Evolutionary conservation across 2,797 vertebrate species (phyloP).

Genomic region (Myripristis murdjan): DNA sequence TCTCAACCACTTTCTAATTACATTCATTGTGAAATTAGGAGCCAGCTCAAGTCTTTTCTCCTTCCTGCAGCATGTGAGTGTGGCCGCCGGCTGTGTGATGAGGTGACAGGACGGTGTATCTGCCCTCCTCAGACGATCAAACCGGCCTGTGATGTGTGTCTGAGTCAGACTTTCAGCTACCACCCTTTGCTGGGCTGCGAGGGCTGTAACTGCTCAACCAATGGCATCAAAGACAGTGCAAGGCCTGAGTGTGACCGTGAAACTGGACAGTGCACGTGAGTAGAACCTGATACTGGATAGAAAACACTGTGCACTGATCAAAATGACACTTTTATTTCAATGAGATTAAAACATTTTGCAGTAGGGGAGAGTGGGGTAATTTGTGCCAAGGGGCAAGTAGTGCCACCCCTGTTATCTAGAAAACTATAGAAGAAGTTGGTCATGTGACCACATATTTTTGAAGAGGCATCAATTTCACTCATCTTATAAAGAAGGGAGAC

Average conservation of each 20-base stretch:
- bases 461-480: too few relatives aligned
- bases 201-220: slow-evolving; percentile 89
- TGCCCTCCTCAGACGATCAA: slow-evolving; percentile 91
- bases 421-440: too few relatives aligned
- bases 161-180: slow-evolving; percentile 89
- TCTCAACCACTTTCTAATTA: neutral
- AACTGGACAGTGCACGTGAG: slow-evolving; percentile 93
- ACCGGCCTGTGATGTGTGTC: slow-evolving; percentile 90
- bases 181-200: slow-evolving; percentile 93
- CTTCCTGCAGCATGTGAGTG: slow-evolving; percentile 88
- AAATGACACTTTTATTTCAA: neutral
- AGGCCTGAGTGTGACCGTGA: slow-evolving; percentile 83
- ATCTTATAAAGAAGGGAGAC: too few relatives aligned
- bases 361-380: too few relatives aligned
- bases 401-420: too few relatives aligned
- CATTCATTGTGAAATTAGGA: neutral
- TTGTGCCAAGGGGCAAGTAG: too few relatives aligned
- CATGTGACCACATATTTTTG: too few relatives aligned
- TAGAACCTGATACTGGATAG: slow-evolving; percentile 3
- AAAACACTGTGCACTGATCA: neutral
- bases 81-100: slow-evolving; percentile 90
- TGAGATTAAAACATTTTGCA: neutral
- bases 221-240: slow-evolving; percentile 72
- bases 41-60: neutral
- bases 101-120: slow-evolving; percentile 90